phyloP scores from a whole-genome alignment of 2,888 invertebrate species.

The Trisateles emortualis region DNA sequence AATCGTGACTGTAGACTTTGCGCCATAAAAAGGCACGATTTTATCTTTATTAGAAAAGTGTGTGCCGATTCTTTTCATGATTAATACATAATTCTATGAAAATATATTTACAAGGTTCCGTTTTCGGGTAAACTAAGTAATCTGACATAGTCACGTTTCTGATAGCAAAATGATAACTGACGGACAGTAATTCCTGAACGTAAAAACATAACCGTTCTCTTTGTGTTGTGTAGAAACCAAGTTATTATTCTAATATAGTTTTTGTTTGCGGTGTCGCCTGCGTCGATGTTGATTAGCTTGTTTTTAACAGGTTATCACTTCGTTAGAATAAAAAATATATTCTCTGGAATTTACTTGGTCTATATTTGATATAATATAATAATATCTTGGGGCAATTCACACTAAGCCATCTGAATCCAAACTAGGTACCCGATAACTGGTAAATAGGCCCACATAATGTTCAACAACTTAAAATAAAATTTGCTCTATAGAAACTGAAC shows the following conservation, averaged over 20 bases:
- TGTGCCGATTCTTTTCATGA: conserved; percentile 40
- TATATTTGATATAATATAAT: too few species aligned
- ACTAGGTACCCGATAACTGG: too few species aligned
- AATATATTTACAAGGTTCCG: conserved; percentile 42
- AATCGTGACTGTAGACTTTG: conserved; percentile 40
- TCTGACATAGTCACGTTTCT: conserved; percentile 47
- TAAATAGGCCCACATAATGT: too few species aligned
- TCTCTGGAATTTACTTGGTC: neutral
- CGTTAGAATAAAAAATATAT: too few species aligned
- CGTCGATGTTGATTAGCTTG: neutral
- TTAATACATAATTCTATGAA: conserved; percentile 47
- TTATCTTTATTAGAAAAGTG: conserved; percentile 46
- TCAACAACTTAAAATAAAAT: too few species aligned
- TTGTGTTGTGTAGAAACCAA: conserved; percentile 8
- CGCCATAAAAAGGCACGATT: conserved; percentile 38
- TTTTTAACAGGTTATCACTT: neutral
- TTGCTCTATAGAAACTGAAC: too few species aligned
- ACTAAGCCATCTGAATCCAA: too few species aligned
- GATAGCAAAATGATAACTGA: conserved; percentile 45
- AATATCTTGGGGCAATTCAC: too few species aligned
- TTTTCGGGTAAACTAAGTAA: conserved; percentile 37
- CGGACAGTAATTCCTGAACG: conserved; percentile 26
- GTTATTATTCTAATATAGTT: conserved; percentile 8
- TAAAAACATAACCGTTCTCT: conserved; percentile 26
- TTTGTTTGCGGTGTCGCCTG: neutral